Percentiles rank a stretch among this genome's conserved stretches.
These are phyloP conservation scores for Allacma fusca DNA, from an alignment of 2,888 invertebrate genomes.

Conservation along the genomic window DNA sequence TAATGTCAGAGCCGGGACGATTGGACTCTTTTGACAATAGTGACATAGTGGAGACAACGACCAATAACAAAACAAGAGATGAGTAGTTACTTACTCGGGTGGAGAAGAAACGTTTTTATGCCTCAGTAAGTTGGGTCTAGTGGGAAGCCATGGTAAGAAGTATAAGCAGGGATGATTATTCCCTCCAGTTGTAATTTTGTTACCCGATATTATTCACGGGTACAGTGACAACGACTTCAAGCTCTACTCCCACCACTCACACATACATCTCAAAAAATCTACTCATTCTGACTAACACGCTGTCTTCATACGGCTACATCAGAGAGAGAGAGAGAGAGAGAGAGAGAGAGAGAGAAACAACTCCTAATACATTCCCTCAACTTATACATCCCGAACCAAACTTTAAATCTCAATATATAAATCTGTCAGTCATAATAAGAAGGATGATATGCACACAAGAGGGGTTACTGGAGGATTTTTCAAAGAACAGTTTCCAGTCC, in stretches of 20 bases:
- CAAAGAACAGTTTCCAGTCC: background rate
- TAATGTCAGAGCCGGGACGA: background rate
- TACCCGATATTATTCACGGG: constrained; percentile 44
- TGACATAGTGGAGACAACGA: background rate
- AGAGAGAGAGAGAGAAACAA: too few species aligned
- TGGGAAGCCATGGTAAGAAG: constrained; percentile 13
- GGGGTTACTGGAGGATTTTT: too few species aligned
- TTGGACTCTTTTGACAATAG: constrained; percentile 11
- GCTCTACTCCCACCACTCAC: constrained; percentile 14
- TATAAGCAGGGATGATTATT: constrained; percentile 33
- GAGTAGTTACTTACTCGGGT: constrained; percentile 26
- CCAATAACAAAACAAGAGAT: constrained; percentile 20
- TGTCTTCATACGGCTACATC: too few species aligned
- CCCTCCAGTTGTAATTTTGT: constrained; percentile 44
- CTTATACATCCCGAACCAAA: too few species aligned
- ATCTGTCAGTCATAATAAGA: constrained; percentile 20
- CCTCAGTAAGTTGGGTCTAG: background rate
- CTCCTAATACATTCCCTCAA: too few species aligned
- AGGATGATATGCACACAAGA: background rate
- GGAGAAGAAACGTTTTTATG: constrained; percentile 24
- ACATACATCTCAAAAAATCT: too few species aligned
- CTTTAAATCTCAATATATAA: too few species aligned
- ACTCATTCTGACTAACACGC: background rate
- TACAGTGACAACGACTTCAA: constrained; percentile 39
- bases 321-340: too few species aligned